These are phyloP conservation scores for Macquaria ambigua DNA, from an alignment of 2,113 vertebrate species.

Conservation along the genomic window DNA sequence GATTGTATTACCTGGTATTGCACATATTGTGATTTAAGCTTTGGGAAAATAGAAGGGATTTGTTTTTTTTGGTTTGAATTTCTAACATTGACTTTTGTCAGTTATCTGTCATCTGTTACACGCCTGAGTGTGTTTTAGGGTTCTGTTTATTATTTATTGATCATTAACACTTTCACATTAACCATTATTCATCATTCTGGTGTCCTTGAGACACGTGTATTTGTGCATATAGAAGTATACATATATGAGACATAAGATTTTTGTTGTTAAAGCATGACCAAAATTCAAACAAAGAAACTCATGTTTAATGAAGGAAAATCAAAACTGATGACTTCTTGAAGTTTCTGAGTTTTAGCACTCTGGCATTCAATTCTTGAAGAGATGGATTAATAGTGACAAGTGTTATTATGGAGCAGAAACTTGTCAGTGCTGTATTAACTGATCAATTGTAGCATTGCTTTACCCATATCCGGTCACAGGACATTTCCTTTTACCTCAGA, in stretches of 20 bases:
- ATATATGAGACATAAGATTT: conserved; percentile 75
- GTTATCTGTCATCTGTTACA: conserved; percentile 83
- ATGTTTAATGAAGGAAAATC: conserved; percentile 77
- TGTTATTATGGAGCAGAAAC: conserved; percentile 76
- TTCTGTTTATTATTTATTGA: conserved; percentile 59
- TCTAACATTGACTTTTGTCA: conserved; percentile 80
- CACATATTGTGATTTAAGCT: conserved; percentile 87
- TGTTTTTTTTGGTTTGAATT: conserved; percentile 76
- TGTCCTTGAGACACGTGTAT: conserved; percentile 83
- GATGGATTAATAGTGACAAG: conserved; percentile 72
- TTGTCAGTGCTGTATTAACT: conserved; percentile 76
- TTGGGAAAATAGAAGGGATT: conserved; percentile 81
- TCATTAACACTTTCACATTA: conserved; percentile 30
- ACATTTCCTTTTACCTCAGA: conserved; percentile 75
- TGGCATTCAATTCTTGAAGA: conserved; percentile 73
- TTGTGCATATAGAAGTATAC: conserved; percentile 79
- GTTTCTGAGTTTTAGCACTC: conserved; percentile 38
- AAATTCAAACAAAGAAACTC: conserved; percentile 78
- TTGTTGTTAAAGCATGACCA: conserved; percentile 83
- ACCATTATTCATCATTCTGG: conserved; percentile 78
- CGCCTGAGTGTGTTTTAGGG: conserved; percentile 81
- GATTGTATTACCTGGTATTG: conserved; percentile 87
- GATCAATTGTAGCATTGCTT: conserved; percentile 79
- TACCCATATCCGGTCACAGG: conserved; percentile 80
- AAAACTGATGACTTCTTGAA: conserved; percentile 55